Percentiles rank a stretch among this genome's conserved stretches.
These are phyloP conservation scores for Temnopleurus reevesii DNA, from an alignment of 53 echinoderm and acorn worm genomes.

Conservation along the genomic window DNA sequence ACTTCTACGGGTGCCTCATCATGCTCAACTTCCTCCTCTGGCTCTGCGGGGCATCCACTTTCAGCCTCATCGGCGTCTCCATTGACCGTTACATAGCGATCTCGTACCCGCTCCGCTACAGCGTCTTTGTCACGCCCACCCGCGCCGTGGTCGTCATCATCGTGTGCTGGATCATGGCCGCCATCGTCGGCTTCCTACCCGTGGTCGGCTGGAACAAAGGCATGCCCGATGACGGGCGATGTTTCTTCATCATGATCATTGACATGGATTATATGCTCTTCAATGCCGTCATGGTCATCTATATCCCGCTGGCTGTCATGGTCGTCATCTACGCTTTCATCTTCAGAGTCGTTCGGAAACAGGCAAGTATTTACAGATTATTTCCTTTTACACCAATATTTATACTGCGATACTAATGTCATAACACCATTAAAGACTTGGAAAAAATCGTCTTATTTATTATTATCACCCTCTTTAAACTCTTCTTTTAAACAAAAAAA, in stretches of 20 bases:
- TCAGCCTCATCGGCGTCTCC: constrained; percentile 79
- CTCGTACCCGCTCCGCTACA: constrained; percentile 74
- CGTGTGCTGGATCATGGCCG: constrained; percentile 76
- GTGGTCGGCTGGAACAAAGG: constrained; percentile 78
- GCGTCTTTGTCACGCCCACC: constrained; percentile 62
- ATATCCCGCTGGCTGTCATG: constrained; percentile 74
- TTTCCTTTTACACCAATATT: background rate
- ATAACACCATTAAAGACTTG: too few species aligned
- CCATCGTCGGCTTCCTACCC: constrained; percentile 79
- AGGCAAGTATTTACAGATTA: constrained; percentile 61
- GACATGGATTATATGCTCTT: constrained; percentile 79
- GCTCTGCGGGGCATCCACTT: constrained; percentile 80
- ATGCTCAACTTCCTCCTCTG: constrained; percentile 83
- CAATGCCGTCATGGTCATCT: constrained; percentile 75
- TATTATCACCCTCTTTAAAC: too few species aligned
- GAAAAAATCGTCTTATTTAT: too few species aligned
- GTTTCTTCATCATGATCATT: constrained; percentile 72
- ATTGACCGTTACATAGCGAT: constrained; percentile 83
- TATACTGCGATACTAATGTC: too few species aligned
- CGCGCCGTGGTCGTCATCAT: constrained; percentile 65
- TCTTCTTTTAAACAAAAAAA: too few species aligned
- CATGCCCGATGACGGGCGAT: constrained; percentile 29
- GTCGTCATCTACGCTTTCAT: constrained; percentile 76
- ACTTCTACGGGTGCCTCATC: constrained; percentile 74
- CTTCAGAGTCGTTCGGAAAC: constrained; percentile 69